phyloP scores from a whole-genome alignment of 2,797 vertebrate genomes.

The Tragopan temminckii region DNA sequence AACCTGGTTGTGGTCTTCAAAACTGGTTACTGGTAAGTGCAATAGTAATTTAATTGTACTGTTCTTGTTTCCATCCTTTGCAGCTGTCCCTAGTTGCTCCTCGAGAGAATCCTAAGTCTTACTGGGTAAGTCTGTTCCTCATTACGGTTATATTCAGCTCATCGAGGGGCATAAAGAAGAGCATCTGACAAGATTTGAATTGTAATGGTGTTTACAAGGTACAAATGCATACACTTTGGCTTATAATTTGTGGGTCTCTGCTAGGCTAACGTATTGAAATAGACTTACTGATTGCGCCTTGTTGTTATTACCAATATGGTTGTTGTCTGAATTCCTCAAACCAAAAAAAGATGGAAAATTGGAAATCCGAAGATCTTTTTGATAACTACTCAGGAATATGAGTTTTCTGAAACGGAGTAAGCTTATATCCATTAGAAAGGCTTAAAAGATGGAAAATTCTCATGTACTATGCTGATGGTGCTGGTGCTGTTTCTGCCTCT shows the following conservation, averaged over 20 bases:
- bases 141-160: constrained; percentile 22
- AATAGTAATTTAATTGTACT: background rate
- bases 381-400: background rate
- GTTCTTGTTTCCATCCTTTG: constrained; percentile 5
- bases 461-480: background rate
- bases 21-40: background rate
- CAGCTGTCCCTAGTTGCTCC: constrained; percentile 38
- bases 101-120: constrained; percentile 5
- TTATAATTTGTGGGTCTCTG: background rate
- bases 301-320: background rate
- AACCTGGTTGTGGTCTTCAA: constrained; percentile 12
- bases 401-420: background rate
- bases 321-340: background rate
- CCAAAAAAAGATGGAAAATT: background rate
- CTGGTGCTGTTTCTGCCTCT: background rate
- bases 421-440: background rate
- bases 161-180: background rate
- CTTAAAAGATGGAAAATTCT: background rate
- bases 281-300: background rate
- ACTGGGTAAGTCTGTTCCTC: constrained; percentile 39
- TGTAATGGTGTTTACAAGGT: constrained; percentile 4
- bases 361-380: background rate
- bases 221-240: background rate
- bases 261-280: background rate
- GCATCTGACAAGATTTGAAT: background rate